Evolutionary conservation across 2,113 vertebrate genomes (phyloP).

Genomic region (Mesoclemmys tuberculata): DNA sequence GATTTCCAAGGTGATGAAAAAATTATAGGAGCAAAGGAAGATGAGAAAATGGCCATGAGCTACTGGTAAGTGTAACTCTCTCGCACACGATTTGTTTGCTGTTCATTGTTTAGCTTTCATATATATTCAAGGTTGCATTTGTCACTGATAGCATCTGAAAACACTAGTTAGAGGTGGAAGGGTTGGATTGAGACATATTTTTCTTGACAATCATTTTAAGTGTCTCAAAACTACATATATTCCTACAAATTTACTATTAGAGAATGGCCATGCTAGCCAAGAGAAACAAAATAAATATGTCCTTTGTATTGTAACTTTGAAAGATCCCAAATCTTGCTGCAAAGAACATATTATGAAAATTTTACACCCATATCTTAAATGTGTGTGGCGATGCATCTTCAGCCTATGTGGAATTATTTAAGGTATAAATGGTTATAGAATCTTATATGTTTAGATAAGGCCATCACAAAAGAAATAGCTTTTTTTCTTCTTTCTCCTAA

Average conservation of each 20-base stretch:
- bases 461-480: not conserved
- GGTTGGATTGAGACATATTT: not conserved
- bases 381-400: not conserved
- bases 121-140: constrained; percentile 32
- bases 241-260: not conserved
- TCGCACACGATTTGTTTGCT: constrained; percentile 1
- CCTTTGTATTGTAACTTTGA: not conserved
- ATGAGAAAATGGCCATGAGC: not conserved
- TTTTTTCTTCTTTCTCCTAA: not conserved
- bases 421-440: not conserved
- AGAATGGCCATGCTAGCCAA: not conserved
- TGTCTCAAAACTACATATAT: not conserved
- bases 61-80: not conserved
- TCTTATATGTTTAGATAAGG: fast-evolving
- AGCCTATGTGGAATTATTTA: not conserved
- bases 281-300: not conserved
- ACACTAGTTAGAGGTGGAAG: not conserved
- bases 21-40: not conserved
- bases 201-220: not conserved
- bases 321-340: not conserved
- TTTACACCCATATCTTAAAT: not conserved
- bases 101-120: constrained; percentile 31
- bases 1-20: not conserved
- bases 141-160: not conserved
- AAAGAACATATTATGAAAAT: not conserved